Percentiles rank a stretch among this genome's conserved stretches.
phyloP scores from a whole-genome alignment of 2,113 vertebrate species.

The Fulica atra region DNA sequence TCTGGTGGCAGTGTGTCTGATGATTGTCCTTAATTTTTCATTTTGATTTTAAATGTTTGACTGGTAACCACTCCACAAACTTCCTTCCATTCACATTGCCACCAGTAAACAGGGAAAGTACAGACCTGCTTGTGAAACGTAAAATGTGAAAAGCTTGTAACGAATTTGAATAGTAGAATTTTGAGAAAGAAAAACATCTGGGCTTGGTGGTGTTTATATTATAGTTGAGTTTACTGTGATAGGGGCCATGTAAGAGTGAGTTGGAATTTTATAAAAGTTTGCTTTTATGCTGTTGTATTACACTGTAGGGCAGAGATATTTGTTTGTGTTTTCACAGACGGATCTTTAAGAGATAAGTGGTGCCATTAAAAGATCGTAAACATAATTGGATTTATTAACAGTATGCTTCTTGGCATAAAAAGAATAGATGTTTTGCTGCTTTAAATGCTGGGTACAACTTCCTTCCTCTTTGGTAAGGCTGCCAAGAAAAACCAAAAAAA shows the following conservation, averaged over 20 bases:
- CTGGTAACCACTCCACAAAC: not conserved
- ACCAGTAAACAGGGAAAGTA: not conserved
- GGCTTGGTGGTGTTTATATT: not conserved
- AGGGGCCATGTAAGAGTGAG: not conserved
- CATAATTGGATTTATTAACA: conserved; percentile 58
- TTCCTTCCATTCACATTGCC: not conserved
- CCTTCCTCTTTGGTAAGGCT: not conserved
- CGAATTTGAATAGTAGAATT: not conserved
- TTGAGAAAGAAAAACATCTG: not conserved
- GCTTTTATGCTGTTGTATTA: not conserved
- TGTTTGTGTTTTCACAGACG: conserved; percentile 22
- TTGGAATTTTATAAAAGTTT: not conserved
- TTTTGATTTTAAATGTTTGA: not conserved
- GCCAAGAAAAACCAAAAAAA: not conserved
- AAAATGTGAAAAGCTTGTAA: not conserved
- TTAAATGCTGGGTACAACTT: conserved; percentile 3
- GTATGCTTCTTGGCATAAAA: not conserved
- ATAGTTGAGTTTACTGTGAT: not conserved
- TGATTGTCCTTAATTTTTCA: not conserved
- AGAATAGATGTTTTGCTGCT: not conserved
- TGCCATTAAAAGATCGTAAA: conserved; percentile 44
- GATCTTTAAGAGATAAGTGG: conserved; percentile 28
- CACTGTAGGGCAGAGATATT: conserved; percentile 3
- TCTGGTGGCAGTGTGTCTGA: accelerated
- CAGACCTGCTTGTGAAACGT: not conserved